Conservation (phyloP, 1,140 invertebrate genomes). For the Panulirus ornatus region DNA sequence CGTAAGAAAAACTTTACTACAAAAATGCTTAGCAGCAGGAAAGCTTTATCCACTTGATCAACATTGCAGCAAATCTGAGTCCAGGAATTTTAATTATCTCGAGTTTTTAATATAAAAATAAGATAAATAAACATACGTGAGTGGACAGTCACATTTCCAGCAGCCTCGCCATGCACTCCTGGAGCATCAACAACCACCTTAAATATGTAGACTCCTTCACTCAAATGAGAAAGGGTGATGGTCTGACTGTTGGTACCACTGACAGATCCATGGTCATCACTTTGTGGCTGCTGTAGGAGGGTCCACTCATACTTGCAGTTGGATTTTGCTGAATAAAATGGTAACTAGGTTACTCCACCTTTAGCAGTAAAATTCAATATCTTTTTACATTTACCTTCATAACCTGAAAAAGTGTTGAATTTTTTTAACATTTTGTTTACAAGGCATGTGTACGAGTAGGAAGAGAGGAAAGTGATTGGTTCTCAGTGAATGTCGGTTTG, state of each 20-base stretch:
- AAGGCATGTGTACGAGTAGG: no score
- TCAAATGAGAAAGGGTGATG: conserved; percentile 77
- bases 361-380: background rate
- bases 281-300: conserved; percentile 87
- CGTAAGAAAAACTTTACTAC: no score
- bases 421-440: background rate
- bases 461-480: no score
- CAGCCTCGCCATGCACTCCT: conserved; percentile 88
- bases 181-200: conserved; percentile 89
- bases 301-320: conserved; percentile 94
- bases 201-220: conserved; percentile 89
- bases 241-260: conserved; percentile 88
- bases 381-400: background rate
- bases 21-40: no score
- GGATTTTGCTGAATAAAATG: conserved; percentile 78
- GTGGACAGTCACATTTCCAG: conserved; percentile 89
- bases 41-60: no score
- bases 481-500: no score
- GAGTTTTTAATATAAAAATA: no score
- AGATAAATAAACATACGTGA: conserved; percentile 81
- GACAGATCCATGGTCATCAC: conserved; percentile 85
- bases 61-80: no score
- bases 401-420: background rate
- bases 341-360: background rate
- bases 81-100: no score